Percentiles rank a stretch among this genome's conserved stretches.
phyloP scores from a whole-genome alignment of 2,113 vertebrate species.

The Heterotilapia buettikoferi region DNA sequence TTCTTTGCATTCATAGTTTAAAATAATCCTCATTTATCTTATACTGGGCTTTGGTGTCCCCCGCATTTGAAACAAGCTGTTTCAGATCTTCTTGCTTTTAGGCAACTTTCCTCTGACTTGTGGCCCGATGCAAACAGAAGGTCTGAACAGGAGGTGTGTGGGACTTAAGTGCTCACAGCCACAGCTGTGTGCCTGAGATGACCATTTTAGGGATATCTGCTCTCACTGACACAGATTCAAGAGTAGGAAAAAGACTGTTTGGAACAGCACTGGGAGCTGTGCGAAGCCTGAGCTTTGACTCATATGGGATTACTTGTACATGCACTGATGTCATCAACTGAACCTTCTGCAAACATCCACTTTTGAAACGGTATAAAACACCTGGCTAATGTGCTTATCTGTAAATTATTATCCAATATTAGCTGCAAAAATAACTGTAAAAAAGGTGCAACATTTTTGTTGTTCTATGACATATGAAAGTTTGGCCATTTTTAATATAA shows the following conservation, averaged over 20 bases:
- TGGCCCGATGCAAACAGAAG: not conserved
- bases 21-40: not conserved
- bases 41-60: not conserved
- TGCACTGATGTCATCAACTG: not conserved
- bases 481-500: not conserved
- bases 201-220: not conserved
- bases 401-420: not conserved
- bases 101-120: not conserved
- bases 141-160: not conserved
- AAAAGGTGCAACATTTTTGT: not conserved
- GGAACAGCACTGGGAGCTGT: not conserved
- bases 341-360: not conserved
- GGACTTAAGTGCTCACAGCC: not conserved
- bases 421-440: not conserved
- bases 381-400: not conserved
- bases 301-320: not conserved
- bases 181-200: not conserved
- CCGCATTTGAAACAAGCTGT: fast-evolving
- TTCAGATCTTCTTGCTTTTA: not conserved
- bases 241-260: not conserved
- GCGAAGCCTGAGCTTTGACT: not conserved
- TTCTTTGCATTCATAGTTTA: not conserved
- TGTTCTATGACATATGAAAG: not conserved
- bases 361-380: not conserved
- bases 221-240: not conserved